Conservation (phyloP, 2,888 invertebrate genomes). For the Chymomyza procnemis region DNA sequence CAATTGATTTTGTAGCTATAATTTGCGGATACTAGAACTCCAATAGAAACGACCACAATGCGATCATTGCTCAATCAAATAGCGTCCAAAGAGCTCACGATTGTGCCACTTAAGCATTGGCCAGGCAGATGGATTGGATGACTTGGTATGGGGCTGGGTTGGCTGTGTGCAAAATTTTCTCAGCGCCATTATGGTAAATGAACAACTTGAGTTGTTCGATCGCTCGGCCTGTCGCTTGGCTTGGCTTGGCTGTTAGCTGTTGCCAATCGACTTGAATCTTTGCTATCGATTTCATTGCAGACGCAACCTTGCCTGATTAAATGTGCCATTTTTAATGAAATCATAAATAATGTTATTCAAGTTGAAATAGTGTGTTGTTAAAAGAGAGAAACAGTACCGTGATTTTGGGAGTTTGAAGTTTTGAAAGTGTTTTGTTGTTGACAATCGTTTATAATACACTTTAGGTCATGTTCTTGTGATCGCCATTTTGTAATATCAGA, state of each 20-base stretch:
- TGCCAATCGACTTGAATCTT: background rate
- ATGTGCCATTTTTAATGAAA: slow-evolving; percentile 68
- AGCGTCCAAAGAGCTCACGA: slow-evolving; percentile 66
- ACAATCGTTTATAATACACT: no score
- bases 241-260: background rate
- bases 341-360: slow-evolving; percentile 63
- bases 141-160: slow-evolving; percentile 12
- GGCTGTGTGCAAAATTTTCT: background rate
- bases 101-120: slow-evolving; percentile 69
- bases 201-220: background rate
- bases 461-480: no score
- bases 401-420: no score
- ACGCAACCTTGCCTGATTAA: slow-evolving; percentile 53
- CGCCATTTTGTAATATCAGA: no score
- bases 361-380: slow-evolving; percentile 15
- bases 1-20: slow-evolving; percentile 17
- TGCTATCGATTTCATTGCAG: slow-evolving; percentile 40
- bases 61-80: slow-evolving; percentile 72
- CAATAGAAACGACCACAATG: slow-evolving; percentile 19
- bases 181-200: background rate
- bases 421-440: no score
- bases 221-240: slow-evolving; percentile 9
- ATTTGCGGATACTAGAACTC: slow-evolving; percentile 11
- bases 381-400: background rate
- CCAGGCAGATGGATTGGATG: slow-evolving; percentile 21